Evolutionary conservation across 2,888 invertebrate species (phyloP).

Genomic region (Ischnura elegans): DNA sequence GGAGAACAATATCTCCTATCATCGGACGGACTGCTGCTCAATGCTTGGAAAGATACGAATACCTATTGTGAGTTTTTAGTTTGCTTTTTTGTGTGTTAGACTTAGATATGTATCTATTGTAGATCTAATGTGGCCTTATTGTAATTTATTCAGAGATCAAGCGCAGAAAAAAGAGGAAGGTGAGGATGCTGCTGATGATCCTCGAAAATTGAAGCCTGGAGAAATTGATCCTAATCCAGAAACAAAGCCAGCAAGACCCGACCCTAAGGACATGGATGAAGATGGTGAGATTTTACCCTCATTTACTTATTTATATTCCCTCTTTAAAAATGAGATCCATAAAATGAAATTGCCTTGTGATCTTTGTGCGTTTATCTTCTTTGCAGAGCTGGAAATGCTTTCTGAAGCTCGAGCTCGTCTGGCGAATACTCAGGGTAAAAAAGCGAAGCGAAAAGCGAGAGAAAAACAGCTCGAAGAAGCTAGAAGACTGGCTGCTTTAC

Average conservation of each 20-base stretch:
- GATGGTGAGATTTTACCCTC: conserved; percentile 84
- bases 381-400: conserved; percentile 96
- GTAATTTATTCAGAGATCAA: conserved; percentile 87
- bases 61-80: conserved; percentile 86
- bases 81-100: neutral
- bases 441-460: conserved; percentile 95
- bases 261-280: conserved; percentile 99
- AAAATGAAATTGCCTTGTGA: neutral
- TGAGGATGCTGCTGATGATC: conserved; percentile 95
- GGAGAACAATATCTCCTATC: conserved; percentile 99
- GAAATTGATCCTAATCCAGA: conserved; percentile 99
- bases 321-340: neutral
- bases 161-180: conserved; percentile 98
- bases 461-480: conserved; percentile 99
- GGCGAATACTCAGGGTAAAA: conserved; percentile 98
- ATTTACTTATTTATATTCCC: no score
- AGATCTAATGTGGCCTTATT: neutral
- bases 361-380: conserved; percentile 69
- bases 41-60: conserved; percentile 98
- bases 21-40: conserved; percentile 99
- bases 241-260: conserved; percentile 99
- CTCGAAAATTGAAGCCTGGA: conserved; percentile 97
- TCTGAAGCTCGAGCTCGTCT: conserved; percentile 98
- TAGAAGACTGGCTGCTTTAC: conserved; percentile 95
- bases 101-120: neutral